These are phyloP conservation scores for Galaxias olidus DNA, from an alignment of 2,797 vertebrate genomes.

Conservation along the genomic window DNA sequence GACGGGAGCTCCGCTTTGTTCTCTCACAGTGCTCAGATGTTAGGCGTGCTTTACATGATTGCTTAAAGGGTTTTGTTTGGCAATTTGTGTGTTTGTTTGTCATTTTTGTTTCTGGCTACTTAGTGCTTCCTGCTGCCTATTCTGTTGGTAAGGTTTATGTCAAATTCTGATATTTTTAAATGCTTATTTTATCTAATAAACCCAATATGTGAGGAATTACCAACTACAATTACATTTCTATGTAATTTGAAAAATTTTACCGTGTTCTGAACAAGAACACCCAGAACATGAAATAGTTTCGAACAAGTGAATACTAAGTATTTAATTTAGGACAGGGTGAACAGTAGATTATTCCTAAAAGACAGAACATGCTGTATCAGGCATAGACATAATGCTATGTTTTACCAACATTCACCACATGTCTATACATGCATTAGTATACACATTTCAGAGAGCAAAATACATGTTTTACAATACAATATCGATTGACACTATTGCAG, in stretches of 20 bases:
- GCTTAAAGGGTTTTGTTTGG: slow-evolving; percentile 94
- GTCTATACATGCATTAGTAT: no score
- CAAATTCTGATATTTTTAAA: no score
- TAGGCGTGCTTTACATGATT: slow-evolving; percentile 96
- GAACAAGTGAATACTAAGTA: not conserved
- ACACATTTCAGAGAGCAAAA: not conserved
- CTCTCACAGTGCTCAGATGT: slow-evolving; percentile 90
- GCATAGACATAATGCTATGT: no score
- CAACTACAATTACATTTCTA: slow-evolving; percentile 8
- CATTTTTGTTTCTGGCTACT: slow-evolving; percentile 59
- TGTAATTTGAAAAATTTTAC: slow-evolving; percentile 6
- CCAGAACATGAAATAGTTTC: slow-evolving; percentile 3
- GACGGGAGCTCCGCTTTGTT: slow-evolving; percentile 94
- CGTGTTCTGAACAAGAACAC: slow-evolving; percentile 15
- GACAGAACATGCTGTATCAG: no score
- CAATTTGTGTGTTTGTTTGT: slow-evolving; percentile 76
- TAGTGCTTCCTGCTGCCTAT: slow-evolving; percentile 59
- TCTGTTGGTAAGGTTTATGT: slow-evolving; percentile 36
- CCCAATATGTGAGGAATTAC: slow-evolving; percentile 16
- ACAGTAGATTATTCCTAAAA: no score
- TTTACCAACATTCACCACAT: no score
- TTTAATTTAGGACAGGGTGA: no score
- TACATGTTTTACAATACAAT: slow-evolving; percentile 32
- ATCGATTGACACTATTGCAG: slow-evolving; percentile 34
- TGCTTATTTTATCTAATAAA: slow-evolving; percentile 10